Conservation (phyloP, 2,888 invertebrate genomes). For the Latheticus oryzae region DNA sequence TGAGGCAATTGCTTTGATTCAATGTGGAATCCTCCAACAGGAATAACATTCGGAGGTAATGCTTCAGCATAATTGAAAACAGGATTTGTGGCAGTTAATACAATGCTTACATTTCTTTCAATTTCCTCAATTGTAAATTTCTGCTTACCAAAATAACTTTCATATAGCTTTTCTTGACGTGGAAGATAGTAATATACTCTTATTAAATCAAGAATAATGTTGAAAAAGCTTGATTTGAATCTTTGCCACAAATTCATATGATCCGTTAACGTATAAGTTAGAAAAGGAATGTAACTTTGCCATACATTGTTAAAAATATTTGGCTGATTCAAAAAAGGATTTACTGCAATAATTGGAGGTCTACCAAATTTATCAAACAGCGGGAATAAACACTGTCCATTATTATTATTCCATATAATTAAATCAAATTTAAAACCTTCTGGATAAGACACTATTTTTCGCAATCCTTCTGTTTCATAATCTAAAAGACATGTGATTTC, state of each 20-base stretch:
- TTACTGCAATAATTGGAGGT: conserved; percentile 26
- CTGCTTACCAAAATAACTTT: conserved; percentile 15
- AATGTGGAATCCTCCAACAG: conserved; percentile 31
- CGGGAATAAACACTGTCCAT: conserved; percentile 21
- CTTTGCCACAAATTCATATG: conserved; percentile 24
- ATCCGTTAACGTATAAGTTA: conserved; percentile 4
- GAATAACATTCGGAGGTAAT: conserved; percentile 30
- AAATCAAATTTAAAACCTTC: conserved; percentile 30
- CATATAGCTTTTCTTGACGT: conserved; percentile 10
- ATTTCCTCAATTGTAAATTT: conserved; percentile 9
- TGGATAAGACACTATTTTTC: conserved; percentile 18
- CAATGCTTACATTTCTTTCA: conserved; percentile 20
- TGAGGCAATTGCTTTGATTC: conserved; percentile 20
- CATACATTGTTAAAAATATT: conserved; percentile 28
- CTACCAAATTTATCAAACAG: conserved; percentile 29
- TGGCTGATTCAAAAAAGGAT: conserved; percentile 27
- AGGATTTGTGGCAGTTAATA: conserved; percentile 26
- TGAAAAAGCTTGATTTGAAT: conserved; percentile 11
- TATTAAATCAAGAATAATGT: conserved; percentile 1
- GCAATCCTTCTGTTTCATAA: conserved; percentile 20
- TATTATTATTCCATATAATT: conserved; percentile 7
- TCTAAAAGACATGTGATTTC: conserved; percentile 13
- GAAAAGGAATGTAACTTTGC: conserved; percentile 28
- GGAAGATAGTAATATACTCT: conserved; percentile 7
- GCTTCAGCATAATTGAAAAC: conserved; percentile 29